Percentiles rank a stretch among this genome's conserved stretches.
Conservation (phyloP, 1,140 invertebrate species). For the Panagrolaimus sp. region DNA sequence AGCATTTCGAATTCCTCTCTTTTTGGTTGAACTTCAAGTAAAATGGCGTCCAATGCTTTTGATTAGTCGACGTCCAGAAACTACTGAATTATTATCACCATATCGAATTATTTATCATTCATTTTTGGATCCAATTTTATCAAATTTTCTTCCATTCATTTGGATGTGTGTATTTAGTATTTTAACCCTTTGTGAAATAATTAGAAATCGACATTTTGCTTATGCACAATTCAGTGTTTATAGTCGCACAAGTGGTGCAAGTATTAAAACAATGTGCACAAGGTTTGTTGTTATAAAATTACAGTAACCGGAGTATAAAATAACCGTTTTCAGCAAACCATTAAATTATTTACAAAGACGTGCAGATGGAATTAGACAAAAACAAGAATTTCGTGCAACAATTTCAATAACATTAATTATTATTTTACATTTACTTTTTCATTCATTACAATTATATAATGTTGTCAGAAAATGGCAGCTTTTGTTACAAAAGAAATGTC, state of each 20-base stretch:
- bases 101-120: slow-evolving; percentile 58
- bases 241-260: slow-evolving; percentile 1
- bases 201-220: slow-evolving; percentile 55
- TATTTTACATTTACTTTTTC: slow-evolving; percentile 53
- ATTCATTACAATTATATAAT: slow-evolving; percentile 53
- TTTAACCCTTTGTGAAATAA: slow-evolving; percentile 54
- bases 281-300: neutral
- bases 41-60: slow-evolving; percentile 43
- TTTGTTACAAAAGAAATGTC: slow-evolving; percentile 50
- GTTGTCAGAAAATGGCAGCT: slow-evolving; percentile 57
- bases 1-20: slow-evolving; percentile 53
- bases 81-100: slow-evolving; percentile 55
- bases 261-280: neutral
- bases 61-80: slow-evolving; percentile 43
- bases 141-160: slow-evolving; percentile 55
- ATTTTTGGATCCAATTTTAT: slow-evolving; percentile 52
- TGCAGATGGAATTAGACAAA: slow-evolving; percentile 46
- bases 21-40: slow-evolving; percentile 51
- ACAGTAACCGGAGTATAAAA: neutral
- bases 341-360: slow-evolving; percentile 39
- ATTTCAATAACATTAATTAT: slow-evolving; percentile 57
- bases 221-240: slow-evolving; percentile 54
- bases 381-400: slow-evolving; percentile 54
- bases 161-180: slow-evolving; percentile 55
- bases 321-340: slow-evolving; percentile 40